Evolutionary conservation across 1,140 invertebrate species (phyloP), one percentile per base, ranked within the genome.

Genomic region (Tenebrio molitor): DNA sequence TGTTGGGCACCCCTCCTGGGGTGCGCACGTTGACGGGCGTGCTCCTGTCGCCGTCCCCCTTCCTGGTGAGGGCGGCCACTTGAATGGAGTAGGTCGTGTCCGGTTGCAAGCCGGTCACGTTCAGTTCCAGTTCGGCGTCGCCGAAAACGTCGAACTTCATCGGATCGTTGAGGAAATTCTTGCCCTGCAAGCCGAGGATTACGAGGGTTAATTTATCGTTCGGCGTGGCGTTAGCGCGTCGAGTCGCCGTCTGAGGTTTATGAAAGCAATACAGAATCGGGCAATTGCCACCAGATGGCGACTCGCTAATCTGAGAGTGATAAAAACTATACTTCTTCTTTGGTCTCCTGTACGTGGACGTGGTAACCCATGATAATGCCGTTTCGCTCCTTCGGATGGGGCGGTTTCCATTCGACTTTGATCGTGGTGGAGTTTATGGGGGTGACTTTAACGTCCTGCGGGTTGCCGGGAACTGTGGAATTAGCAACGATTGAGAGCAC

Each of bases 331-430:
- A 95, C 93, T 88, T 94, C 91, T 80, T 95, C 91, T 79, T 92
- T 89, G 6, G 94, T 89, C 89, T 97, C 97, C 83, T 97, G 95
- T 1, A 97, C 92, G 82, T 97, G 95, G 58, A 99, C 94, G 80
- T 98, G 96, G 84, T 98, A 99, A 1, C 96, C 97, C 25, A 96
- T 89, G 75, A 99, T 98, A 58, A 98, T 92, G n/a, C 97, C 97
- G 84, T 98, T 97, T 70, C 93, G 91, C 76, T 98, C 95, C 79
- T 95, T 95, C 71, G 93, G 90, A 62, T 89, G 87, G 0, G 97
- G 97, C 0, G 95, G 92, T 80, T 93, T 92, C 97, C 97, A 99
- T 46, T 91, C 88, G 5, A 98, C 95, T 79, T 91, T 90, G 76
- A 99, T 92, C 2, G 95, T 91, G 0, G 96, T 98, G 0, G 96